Conservation (phyloP, 2,797 vertebrate species). For the Anolis apletophallus region DNA sequence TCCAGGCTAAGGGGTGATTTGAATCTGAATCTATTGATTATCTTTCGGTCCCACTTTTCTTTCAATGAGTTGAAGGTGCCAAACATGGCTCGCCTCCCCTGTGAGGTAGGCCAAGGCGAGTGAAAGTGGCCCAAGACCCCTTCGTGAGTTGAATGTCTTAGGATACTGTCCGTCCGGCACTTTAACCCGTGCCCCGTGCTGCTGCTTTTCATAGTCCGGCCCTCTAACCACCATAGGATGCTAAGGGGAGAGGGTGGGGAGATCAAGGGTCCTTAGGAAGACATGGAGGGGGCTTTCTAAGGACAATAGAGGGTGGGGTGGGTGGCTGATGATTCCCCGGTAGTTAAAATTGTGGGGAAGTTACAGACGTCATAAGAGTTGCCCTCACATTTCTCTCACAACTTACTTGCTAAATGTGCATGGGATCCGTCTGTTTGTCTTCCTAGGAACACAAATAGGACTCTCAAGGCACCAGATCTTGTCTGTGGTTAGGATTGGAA, state of each 20-base stretch:
- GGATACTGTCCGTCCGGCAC: background rate
- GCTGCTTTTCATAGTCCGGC: background rate
- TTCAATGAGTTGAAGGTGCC: background rate
- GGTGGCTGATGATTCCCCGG: too few relatives aligned
- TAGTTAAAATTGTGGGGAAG: background rate
- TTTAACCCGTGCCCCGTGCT: background rate
- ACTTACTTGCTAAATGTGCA: background rate
- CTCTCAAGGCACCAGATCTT: too few relatives aligned
- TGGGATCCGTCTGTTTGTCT: background rate
- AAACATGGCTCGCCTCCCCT: background rate
- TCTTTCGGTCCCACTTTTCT: background rate
- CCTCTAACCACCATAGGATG: background rate
- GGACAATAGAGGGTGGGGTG: too few relatives aligned
- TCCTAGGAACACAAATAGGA: too few relatives aligned
- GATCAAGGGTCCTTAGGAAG: too few relatives aligned
- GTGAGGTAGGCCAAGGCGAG: too few relatives aligned
- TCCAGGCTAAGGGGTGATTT: background rate
- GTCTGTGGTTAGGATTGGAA: too few relatives aligned
- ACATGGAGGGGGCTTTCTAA: too few relatives aligned
- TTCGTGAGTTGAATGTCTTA: background rate
- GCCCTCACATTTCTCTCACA: background rate
- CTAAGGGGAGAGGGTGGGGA: too few relatives aligned
- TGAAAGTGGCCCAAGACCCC: background rate
- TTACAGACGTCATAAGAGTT: background rate
- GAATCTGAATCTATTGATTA: background rate